Conservation (phyloP, 2,888 invertebrate genomes). For the Drosophila antonietae region DNA sequence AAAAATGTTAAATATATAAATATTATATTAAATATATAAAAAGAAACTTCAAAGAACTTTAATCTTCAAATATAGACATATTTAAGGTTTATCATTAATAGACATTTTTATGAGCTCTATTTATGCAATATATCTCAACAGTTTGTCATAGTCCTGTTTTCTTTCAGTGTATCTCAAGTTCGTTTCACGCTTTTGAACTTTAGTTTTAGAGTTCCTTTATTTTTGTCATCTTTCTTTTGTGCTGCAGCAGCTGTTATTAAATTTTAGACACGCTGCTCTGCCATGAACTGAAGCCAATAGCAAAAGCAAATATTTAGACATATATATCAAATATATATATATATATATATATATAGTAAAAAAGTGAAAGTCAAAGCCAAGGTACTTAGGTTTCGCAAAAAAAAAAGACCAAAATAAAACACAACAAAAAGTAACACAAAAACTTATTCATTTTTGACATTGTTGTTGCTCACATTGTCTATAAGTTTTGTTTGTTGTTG, state of each 20-base stretch:
- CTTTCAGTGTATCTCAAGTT: not conserved
- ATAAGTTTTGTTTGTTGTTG: not conserved
- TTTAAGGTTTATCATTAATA: too few species aligned
- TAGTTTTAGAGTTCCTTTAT: slow-evolving; percentile 6
- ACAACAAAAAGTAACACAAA: slow-evolving; percentile 18
- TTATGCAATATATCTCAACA: not conserved
- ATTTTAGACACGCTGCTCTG: slow-evolving; percentile 56
- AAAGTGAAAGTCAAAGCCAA: slow-evolving; percentile 39
- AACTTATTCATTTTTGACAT: slow-evolving; percentile 52
- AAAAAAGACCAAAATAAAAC: not conserved
- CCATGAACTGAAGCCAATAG: slow-evolving; percentile 1
- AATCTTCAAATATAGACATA: too few species aligned
- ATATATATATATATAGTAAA: slow-evolving; percentile 11
- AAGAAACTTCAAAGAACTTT: too few species aligned
- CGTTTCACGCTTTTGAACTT: not conserved
- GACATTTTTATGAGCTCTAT: too few species aligned
- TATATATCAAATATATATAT: slow-evolving; percentile 19
- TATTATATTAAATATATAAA: too few species aligned
- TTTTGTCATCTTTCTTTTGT: slow-evolving; percentile 54
- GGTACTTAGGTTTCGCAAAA: slow-evolving; percentile 19
- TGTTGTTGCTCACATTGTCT: slow-evolving; percentile 36
- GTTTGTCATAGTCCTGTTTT: not conserved
- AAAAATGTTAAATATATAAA: too few species aligned
- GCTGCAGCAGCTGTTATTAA: slow-evolving; percentile 63
- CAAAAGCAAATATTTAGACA: slow-evolving; percentile 12